Base-by-base conservation (phyloP, 2,797 vertebrate genomes). In the Iguana delicatissima region DNA sequence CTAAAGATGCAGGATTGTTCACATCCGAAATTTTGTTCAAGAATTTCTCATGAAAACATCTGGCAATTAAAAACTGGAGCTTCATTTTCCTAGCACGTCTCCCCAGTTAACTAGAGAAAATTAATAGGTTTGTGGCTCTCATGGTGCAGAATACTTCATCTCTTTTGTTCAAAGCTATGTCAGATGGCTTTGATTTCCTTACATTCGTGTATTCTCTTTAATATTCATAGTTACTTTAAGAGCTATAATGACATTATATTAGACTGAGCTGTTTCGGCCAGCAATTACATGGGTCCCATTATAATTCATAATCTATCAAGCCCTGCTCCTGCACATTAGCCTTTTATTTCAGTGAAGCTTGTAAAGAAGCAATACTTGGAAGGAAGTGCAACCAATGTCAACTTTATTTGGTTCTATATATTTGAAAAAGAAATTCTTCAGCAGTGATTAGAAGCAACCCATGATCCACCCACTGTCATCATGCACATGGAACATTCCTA, bases 101-200 rank as follows among this genome's bases (percentile, higher is more conserved):
- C 55, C 14, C 10, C 2, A n/a, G 10, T 22, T 16, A 8, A 64
- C 4, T 22, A 2, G 12, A 64, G 83, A 85, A 46, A 89, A 86
- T 83, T 85, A 86, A 89, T 89, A 52, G 9, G 2, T 83, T 92
- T 91, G 81, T 89, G 67, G 26, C 42, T 89, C 22, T 84, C 73
- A 10, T 86, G 86, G 79, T 80, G 4, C 14, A 76, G 86, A 90
- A 93, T 85, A 52, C 8, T 83, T 9, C 0, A 5, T 89, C 24
- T 67, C 10, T 91, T 93, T 87, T 90, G 18, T 87, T 74, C 52
- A 89, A 76, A n/a, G 90, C 72, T 83, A 12, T 62, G 81, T 81
- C 80, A 72, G 64, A 92, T 92, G n/a, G 13, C 85, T 90, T 90
- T 83, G 84, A 82, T 86, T 81, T 82, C 77, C 69, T 86, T 86